Conservation (phyloP, 1,140 invertebrate genomes). For the Eulimnadia texana region DNA sequence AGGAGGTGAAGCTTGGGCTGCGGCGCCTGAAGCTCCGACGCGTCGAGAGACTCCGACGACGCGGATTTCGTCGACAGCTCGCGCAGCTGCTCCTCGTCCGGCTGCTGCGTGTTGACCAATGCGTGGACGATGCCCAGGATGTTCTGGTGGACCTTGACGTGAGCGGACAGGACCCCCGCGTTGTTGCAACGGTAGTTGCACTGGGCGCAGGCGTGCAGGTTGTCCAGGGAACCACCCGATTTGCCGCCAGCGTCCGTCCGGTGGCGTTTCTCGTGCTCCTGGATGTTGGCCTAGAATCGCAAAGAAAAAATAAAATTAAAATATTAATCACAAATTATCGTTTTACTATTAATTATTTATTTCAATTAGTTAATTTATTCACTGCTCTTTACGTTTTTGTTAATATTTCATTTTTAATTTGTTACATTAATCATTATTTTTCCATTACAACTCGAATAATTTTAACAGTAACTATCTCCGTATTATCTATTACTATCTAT, state of each 20-base stretch:
- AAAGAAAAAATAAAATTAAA: no score
- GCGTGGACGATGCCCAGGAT: constrained; percentile 50
- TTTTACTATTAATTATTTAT: no score
- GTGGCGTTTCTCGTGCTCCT: constrained; percentile 77
- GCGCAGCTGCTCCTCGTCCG: constrained; percentile 49
- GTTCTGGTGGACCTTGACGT: constrained; percentile 60
- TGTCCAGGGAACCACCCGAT: background rate
- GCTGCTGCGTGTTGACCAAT: constrained; percentile 42
- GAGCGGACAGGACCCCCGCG: constrained; percentile 53
- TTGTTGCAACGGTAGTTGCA: constrained; percentile 69
- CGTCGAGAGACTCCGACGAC: constrained; percentile 2
- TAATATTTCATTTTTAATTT: no score
- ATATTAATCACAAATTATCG: background rate
- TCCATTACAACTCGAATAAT: no score
- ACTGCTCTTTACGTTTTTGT: no score
- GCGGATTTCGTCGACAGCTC: constrained; percentile 31
- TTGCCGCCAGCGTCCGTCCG: constrained; percentile 27
- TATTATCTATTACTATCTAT: no score
- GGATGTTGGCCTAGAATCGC: constrained; percentile 47
- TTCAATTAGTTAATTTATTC: no score
- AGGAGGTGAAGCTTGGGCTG: constrained; percentile 9
- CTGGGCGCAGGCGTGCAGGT: constrained; percentile 44
- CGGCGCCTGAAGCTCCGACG: background rate
- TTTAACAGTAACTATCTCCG: no score
- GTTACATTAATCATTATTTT: no score